These are phyloP conservation scores for Eurystomus glaucurus DNA, from an alignment of 2,797 vertebrate species.

Conservation along the genomic window DNA sequence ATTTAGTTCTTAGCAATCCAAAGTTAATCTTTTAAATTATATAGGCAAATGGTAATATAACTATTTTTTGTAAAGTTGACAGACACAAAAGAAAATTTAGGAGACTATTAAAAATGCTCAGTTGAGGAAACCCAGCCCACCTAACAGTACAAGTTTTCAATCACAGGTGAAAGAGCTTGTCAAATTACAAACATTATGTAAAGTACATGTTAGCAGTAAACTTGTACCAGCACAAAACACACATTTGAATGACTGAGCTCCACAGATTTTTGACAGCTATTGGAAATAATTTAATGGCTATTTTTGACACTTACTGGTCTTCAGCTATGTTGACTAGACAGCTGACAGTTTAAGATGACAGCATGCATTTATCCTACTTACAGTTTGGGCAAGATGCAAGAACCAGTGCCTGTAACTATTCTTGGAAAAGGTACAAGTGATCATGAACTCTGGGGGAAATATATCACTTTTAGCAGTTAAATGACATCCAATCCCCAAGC, in stretches of 20 bases:
- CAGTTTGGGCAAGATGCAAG: not conserved
- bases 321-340: not conserved
- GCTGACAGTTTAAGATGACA: slow-evolving; percentile 10
- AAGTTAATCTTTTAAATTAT: not conserved
- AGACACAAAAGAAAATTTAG: not conserved
- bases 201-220: not conserved
- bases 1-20: not conserved
- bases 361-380: not conserved
- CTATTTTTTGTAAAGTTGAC: not conserved
- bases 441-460: not conserved
- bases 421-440: not conserved
- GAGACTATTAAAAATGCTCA: not conserved
- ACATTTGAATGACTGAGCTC: not conserved
- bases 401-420: not conserved
- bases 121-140: not conserved
- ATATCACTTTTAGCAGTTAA: not conserved
- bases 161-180: not conserved
- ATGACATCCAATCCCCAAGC: not conserved
- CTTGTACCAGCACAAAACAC: not conserved
- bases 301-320: slow-evolving; percentile 11
- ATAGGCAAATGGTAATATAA: not conserved
- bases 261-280: slow-evolving; percentile 7
- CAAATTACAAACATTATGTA: not conserved
- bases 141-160: not conserved
- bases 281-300: not conserved